Percentiles rank a stretch among this genome's conserved stretches.
Evolutionary conservation across 2,797 vertebrate genomes (phyloP).

Genomic region (Hypotaenidia philippensis): DNA sequence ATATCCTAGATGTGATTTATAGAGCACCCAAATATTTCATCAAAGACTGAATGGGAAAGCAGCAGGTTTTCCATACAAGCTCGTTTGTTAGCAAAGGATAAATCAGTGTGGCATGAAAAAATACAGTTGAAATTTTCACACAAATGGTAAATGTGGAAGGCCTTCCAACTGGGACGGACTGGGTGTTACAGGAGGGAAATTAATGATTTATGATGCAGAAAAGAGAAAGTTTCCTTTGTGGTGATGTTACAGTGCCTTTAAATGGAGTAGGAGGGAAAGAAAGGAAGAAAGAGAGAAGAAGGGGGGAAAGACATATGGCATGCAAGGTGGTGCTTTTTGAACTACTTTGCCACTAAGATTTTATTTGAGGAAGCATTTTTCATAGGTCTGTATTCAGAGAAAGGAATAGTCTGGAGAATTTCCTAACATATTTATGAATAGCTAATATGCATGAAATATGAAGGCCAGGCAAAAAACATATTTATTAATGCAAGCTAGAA

Average conservation of each 20-base stretch:
- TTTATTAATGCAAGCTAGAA: slow-evolving; percentile 23
- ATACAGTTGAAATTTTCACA: slow-evolving; percentile 59
- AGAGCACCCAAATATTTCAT: slow-evolving; percentile 43
- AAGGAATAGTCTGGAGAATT: slow-evolving; percentile 13
- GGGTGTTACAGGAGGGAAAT: background rate
- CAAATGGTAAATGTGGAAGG: slow-evolving; percentile 37
- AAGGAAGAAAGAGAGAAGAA: background rate
- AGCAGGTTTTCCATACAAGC: slow-evolving; percentile 18
- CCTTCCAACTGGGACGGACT: background rate
- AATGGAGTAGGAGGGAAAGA: background rate
- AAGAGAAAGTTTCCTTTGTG: slow-evolving; percentile 48
- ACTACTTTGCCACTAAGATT: slow-evolving; percentile 11
- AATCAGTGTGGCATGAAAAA: slow-evolving; percentile 67
- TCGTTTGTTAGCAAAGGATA: slow-evolving; percentile 69
- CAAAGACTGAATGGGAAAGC: slow-evolving; percentile 18
- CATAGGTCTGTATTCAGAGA: background rate
- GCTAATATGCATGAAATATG: slow-evolving; percentile 5
- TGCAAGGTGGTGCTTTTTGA: slow-evolving; percentile 17
- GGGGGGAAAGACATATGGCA: background rate
- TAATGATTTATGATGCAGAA: slow-evolving; percentile 17
- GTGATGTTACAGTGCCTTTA: slow-evolving; percentile 16
- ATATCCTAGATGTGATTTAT: slow-evolving; percentile 19
- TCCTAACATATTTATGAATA: slow-evolving; percentile 15
- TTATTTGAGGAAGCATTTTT: slow-evolving; percentile 5
- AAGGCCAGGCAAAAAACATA: background rate